phyloP scores from a whole-genome alignment of 2,797 vertebrate species.

The Menidia menidia region DNA sequence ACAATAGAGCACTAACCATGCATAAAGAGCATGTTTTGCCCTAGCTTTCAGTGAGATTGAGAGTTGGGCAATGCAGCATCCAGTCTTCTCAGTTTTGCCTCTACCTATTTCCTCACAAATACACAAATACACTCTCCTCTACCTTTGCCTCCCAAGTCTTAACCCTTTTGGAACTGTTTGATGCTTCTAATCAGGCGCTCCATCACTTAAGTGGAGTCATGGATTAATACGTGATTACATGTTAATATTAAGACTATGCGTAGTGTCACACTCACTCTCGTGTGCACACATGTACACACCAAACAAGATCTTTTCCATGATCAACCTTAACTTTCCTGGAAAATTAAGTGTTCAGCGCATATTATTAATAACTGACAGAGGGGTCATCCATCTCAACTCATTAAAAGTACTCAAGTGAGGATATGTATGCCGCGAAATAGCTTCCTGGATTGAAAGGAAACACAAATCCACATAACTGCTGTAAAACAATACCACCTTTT shows the following conservation, averaged over 20 bases:
- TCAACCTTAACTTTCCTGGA: conserved; percentile 11
- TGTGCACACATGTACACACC: too few species aligned
- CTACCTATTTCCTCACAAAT: conserved; percentile 48
- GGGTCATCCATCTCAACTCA: conserved; percentile 79
- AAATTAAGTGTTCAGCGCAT: conserved; percentile 71
- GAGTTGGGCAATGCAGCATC: conserved; percentile 64
- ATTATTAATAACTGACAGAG: conserved; percentile 85
- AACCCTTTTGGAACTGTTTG: conserved; percentile 37
- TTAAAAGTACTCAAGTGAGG: conserved; percentile 77
- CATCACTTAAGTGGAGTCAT: conserved; percentile 38
- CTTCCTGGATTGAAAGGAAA: too few species aligned
- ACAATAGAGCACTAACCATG: conserved; percentile 75
- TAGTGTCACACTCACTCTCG: background rate
- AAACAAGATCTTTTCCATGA: background rate
- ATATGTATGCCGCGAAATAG: conserved; percentile 72
- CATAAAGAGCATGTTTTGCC: conserved; percentile 67
- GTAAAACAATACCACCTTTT: conserved; percentile 73
- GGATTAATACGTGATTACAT: conserved; percentile 61
- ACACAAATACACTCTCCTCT: conserved; percentile 34
- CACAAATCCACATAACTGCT: conserved; percentile 28
- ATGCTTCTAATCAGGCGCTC: conserved; percentile 59
- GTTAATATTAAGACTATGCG: conserved; percentile 24
- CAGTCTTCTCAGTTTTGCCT: conserved; percentile 51
- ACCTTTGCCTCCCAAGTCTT: background rate
- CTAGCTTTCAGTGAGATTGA: conserved; percentile 70